These are phyloP conservation scores for Scaptomyza tumidula DNA, from an alignment of 2,888 invertebrate species.

Conservation along the genomic window DNA sequence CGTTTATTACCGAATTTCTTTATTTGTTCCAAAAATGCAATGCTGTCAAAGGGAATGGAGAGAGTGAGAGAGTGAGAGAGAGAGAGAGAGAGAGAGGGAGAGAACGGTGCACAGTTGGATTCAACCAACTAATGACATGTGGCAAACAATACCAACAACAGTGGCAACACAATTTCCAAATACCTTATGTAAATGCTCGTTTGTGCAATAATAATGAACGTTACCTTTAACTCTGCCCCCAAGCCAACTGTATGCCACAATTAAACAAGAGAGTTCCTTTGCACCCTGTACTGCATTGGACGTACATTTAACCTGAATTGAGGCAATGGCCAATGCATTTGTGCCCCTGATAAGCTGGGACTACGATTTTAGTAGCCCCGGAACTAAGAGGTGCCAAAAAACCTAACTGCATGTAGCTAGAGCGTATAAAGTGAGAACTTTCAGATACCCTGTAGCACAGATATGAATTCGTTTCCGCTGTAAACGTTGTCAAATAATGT, in stretches of 20 bases:
- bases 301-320: slow-evolving; percentile 78
- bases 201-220: slow-evolving; percentile 43
- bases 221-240: background rate
- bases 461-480: background rate
- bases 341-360: slow-evolving; percentile 62
- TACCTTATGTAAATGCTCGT: slow-evolving; percentile 47
- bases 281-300: slow-evolving; percentile 37
- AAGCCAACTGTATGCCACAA: background rate
- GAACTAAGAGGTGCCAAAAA: slow-evolving; percentile 32
- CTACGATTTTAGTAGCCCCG: slow-evolving; percentile 8
- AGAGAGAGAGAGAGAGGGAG: background rate
- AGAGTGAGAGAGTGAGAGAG: background rate
- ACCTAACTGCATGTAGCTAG: background rate
- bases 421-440: background rate
- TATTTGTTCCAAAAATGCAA: slow-evolving; percentile 37
- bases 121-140: slow-evolving; percentile 56
- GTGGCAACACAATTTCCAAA: slow-evolving; percentile 46
- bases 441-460: slow-evolving; percentile 1
- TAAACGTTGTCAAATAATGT: background rate
- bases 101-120: background rate
- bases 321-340: slow-evolving; percentile 60
- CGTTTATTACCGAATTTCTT: slow-evolving; percentile 61
- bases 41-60: background rate
- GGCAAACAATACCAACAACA: slow-evolving; percentile 31
- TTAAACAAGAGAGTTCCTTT: slow-evolving; percentile 8